These are phyloP conservation scores for Nasonia oneida DNA, from an alignment of 2,888 invertebrate species.

Conservation along the genomic window DNA sequence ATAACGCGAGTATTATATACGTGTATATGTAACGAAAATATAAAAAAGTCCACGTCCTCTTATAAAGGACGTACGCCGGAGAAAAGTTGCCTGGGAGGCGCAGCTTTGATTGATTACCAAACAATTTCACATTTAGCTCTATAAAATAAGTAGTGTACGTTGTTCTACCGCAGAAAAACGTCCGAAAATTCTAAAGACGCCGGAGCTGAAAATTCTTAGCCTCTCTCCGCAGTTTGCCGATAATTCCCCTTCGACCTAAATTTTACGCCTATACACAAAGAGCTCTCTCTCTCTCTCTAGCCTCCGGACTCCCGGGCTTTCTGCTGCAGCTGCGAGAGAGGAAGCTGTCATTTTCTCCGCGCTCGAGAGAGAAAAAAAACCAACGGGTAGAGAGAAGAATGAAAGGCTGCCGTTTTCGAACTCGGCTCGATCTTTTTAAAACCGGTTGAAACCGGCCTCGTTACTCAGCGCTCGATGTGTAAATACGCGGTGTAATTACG, in stretches of 20 bases:
- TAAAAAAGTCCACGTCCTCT: not conserved
- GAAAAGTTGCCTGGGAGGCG: not conserved
- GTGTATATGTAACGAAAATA: not conserved
- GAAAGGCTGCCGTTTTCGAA: not conserved
- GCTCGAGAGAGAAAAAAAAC: constrained; percentile 1
- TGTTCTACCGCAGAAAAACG: not conserved
- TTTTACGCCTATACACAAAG: constrained; percentile 39
- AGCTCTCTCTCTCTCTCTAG: not conserved
- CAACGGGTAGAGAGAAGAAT: not conserved
- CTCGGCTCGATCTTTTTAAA: not conserved
- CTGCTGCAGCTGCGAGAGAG: not conserved
- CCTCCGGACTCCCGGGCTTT: not conserved
- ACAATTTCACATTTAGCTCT: constrained; percentile 22
- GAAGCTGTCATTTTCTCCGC: constrained; percentile 33
- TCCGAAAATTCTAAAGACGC: constrained; percentile 9
- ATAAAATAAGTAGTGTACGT: too few relatives aligned
- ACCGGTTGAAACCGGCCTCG: not conserved
- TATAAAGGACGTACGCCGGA: not conserved
- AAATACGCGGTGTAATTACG: not conserved
- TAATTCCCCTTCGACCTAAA: constrained; percentile 57
- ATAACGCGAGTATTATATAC: not conserved
- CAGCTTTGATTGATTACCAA: constrained; percentile 34
- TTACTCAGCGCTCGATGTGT: constrained; percentile 32
- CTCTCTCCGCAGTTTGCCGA: constrained; percentile 35
- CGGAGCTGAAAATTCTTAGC: constrained; percentile 3